Conservation (phyloP, 2,797 vertebrate genomes). For the Platalea minor region DNA sequence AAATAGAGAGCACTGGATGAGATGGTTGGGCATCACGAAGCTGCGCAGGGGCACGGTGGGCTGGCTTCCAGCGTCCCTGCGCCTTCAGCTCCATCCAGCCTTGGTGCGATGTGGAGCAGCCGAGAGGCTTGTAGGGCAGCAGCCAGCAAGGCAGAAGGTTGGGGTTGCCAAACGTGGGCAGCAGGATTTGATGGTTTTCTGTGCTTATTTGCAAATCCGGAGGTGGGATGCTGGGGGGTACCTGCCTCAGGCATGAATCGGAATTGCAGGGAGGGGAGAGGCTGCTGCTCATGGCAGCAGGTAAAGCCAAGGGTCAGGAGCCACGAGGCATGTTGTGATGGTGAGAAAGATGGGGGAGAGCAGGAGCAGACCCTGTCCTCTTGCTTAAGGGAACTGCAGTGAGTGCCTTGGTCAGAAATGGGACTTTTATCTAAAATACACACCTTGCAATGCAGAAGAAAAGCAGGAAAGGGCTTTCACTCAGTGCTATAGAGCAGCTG, state of each 20-base stretch:
- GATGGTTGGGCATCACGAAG: not conserved
- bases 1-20: not conserved
- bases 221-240: not conserved
- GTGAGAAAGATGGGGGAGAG: not conserved
- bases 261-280: not conserved
- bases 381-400: rapidly evolving
- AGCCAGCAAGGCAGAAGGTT: not conserved
- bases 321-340: rapidly evolving
- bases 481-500: not conserved
- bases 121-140: not conserved
- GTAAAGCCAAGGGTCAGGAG: not conserved
- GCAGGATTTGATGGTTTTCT: not conserved
- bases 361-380: not conserved
- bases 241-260: not conserved
- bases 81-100: not conserved
- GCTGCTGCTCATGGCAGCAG: not conserved
- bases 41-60: not conserved
- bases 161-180: rapidly evolving
- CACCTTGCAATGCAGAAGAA: not conserved
- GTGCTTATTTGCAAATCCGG: rapidly evolving
- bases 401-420: rapidly evolving
- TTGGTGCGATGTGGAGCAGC: not conserved
- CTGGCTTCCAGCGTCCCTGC: rapidly evolving
- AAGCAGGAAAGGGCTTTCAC: not conserved
- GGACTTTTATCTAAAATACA: not conserved